Conservation (phyloP, 1,140 invertebrate genomes). For the Heterodera schachtii region DNA sequence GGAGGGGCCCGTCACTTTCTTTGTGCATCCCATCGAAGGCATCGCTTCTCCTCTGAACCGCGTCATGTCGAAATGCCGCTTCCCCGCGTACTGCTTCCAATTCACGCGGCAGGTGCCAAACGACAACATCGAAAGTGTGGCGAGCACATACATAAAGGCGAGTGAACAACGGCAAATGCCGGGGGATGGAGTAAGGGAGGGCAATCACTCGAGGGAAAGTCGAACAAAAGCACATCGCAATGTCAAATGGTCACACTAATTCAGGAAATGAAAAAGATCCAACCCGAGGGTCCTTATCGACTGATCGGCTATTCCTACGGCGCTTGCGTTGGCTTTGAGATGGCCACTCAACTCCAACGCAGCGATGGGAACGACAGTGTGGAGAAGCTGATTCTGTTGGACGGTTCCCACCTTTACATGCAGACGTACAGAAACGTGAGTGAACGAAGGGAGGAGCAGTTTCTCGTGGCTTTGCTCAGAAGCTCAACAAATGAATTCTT, state of each 20-base stretch:
- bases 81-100: constrained; percentile 85
- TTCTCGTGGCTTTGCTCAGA: no score
- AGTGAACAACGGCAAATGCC: constrained; percentile 30
- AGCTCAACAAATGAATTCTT: no score
- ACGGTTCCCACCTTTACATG: constrained; percentile 88
- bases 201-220: no score
- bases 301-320: constrained; percentile 93
- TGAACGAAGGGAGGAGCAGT: no score
- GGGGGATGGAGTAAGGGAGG: not conserved
- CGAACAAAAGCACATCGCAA: no score
- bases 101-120: constrained; percentile 78
- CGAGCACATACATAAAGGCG: constrained; percentile 73
- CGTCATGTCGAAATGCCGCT: constrained; percentile 75
- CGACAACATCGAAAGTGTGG: constrained; percentile 75
- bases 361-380: constrained; percentile 73
- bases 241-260: constrained; percentile 45
- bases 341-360: constrained; percentile 80
- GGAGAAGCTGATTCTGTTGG: constrained; percentile 73
- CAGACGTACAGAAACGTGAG: constrained; percentile 74
- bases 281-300: constrained; percentile 80
- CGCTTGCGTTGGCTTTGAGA: constrained; percentile 86
- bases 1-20: constrained; percentile 72
- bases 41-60: constrained; percentile 74
- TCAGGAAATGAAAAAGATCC: constrained; percentile 76
- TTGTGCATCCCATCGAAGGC: constrained; percentile 88